Evolutionary conservation across 2,113 vertebrate genomes (phyloP).

Genomic region (Empidonax alnorum): DNA sequence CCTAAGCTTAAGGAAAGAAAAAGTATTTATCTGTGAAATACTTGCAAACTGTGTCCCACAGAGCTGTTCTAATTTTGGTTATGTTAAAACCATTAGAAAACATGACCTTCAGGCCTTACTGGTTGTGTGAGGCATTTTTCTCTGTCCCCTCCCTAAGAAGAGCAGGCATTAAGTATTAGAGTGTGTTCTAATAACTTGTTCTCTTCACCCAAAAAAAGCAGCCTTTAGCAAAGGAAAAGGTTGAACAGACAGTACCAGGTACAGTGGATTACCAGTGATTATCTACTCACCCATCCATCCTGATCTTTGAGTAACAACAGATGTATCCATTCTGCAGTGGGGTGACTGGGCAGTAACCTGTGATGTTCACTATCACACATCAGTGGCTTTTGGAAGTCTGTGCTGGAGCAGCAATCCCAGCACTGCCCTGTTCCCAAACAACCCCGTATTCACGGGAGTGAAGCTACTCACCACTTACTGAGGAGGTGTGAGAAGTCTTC

Average conservation of each 20-base stretch:
- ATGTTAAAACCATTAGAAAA: neutral
- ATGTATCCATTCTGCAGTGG: rapidly evolving
- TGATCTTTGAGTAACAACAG: neutral
- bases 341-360: neutral
- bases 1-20: neutral
- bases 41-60: neutral
- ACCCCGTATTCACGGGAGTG: rapidly evolving
- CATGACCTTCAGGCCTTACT: neutral
- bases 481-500: neutral
- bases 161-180: neutral
- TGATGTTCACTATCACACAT: rapidly evolving
- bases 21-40: neutral
- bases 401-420: neutral
- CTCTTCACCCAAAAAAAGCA: neutral
- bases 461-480: neutral
- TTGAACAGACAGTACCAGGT: neutral
- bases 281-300: neutral
- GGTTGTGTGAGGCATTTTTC: rapidly evolving
- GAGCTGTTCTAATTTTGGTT: neutral
- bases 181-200: neutral
- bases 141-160: neutral
- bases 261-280: rapidly evolving
- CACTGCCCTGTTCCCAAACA: neutral
- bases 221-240: neutral
- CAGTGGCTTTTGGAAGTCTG: rapidly evolving